Conservation (phyloP, 92 coral and sea anemone genomes). For the Parazoanthus darwini region DNA sequence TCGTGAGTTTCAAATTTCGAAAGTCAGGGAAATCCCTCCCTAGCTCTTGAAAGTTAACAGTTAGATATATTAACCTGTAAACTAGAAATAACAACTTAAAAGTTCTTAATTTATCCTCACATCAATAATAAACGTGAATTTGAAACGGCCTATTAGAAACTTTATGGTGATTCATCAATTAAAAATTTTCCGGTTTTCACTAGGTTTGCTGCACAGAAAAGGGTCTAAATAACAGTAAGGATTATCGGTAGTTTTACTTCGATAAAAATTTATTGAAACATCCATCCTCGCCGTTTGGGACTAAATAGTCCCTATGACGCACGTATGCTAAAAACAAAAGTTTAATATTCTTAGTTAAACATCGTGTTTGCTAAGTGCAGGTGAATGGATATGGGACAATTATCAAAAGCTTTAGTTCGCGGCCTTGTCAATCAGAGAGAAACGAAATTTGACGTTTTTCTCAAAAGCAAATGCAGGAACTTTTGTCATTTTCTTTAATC, state of each 20-base stretch:
- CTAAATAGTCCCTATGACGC: background rate
- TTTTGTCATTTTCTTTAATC: background rate
- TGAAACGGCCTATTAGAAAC: background rate
- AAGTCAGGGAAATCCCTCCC: too few relatives aligned
- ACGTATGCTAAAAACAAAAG: background rate
- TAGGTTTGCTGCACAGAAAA: background rate
- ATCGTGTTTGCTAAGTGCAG: slow-evolving; percentile 2
- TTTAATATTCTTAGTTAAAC: slow-evolving; percentile 23
- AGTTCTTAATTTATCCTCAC: background rate
- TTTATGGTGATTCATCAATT: background rate
- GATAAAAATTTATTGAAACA: too few relatives aligned
- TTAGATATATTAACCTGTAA: background rate
- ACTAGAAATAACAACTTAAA: background rate
- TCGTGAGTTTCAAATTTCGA: too few relatives aligned
- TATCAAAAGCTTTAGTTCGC: slow-evolving; percentile 27
- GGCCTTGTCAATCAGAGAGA: slow-evolving; percentile 10
- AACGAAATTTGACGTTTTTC: slow-evolving; percentile 8
- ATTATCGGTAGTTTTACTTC: background rate
- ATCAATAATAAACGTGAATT: background rate
- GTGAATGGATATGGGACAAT: background rate
- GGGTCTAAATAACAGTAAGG: background rate
- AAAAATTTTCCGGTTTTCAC: too few relatives aligned
- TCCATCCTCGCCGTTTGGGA: background rate
- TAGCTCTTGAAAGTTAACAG: background rate
- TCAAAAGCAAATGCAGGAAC: background rate